Percentiles rank a stretch among this genome's conserved stretches.
Evolutionary conservation across 1,140 invertebrate genomes (phyloP).

Genomic region (Penaeus vannamei): DNA sequence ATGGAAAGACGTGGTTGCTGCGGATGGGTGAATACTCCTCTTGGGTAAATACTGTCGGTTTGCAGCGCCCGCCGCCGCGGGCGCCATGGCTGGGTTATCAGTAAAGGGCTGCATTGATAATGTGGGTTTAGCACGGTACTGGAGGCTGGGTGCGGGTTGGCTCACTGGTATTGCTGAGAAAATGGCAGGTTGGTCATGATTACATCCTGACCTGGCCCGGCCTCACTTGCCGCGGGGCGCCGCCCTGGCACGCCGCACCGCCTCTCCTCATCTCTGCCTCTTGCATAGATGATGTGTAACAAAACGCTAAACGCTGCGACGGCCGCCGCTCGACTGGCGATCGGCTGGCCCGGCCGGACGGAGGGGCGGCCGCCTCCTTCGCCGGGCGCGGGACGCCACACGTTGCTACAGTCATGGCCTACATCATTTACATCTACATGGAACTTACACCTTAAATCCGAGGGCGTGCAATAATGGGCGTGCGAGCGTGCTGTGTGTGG

Average conservation of each 20-base stretch:
- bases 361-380: not conserved
- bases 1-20: slow-evolving; percentile 63
- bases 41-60: slow-evolving; percentile 56
- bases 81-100: not conserved
- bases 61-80: slow-evolving; percentile 33
- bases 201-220: slow-evolving; percentile 60
- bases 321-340: not conserved
- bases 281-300: slow-evolving; percentile 61
- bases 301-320: slow-evolving; percentile 4
- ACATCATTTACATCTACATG: not conserved
- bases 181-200: slow-evolving; percentile 63
- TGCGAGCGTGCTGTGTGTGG: slow-evolving; percentile 40
- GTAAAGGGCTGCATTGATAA: too few species aligned
- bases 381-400: not conserved
- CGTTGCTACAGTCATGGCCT: not conserved
- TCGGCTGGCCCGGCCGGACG: not conserved
- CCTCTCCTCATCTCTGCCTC: slow-evolving; percentile 41
- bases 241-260: slow-evolving; percentile 44
- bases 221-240: slow-evolving; percentile 53
- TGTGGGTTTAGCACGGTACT: not conserved
- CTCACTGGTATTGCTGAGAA: slow-evolving; percentile 63
- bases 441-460: not conserved
- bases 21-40: slow-evolving; percentile 57
- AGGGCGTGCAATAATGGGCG: slow-evolving; percentile 43
- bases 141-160: slow-evolving; percentile 55